phyloP scores from a whole-genome alignment of 2,888 invertebrate genomes.

The Falcaria lacertinaria region DNA sequence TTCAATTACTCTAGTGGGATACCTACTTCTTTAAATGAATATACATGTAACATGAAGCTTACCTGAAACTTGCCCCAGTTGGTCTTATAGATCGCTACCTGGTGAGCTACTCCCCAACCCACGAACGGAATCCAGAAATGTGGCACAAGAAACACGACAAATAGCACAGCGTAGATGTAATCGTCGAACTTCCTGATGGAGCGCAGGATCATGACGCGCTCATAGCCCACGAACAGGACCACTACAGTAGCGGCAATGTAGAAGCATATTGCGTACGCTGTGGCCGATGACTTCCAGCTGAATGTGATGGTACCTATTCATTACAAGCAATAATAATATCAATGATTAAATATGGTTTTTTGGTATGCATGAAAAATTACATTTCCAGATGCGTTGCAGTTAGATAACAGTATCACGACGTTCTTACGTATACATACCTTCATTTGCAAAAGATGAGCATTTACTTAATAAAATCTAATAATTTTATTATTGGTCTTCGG shows the following conservation, averaged over 20 bases:
- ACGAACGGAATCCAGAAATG: conserved; percentile 86
- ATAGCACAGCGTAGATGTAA: conserved; percentile 84
- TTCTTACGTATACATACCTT: too few relatives aligned
- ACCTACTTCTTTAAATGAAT: too few relatives aligned
- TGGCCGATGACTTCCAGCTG: conserved; percentile 81
- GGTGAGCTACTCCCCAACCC: conserved; percentile 84
- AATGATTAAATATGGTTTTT: too few relatives aligned
- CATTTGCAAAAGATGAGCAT: too few relatives aligned
- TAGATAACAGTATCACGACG: too few relatives aligned
- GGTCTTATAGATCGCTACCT: conserved; percentile 85
- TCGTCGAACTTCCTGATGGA: conserved; percentile 83
- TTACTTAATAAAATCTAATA: too few relatives aligned
- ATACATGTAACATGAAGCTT: too few relatives aligned
- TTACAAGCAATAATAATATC: too few relatives aligned
- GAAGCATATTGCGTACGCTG: conserved; percentile 83
- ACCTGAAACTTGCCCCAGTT: conserved; percentile 85
- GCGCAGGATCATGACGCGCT: conserved; percentile 80
- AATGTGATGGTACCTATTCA: conserved; percentile 78
- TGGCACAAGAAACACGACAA: conserved; percentile 83
- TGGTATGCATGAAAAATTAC: too few relatives aligned
- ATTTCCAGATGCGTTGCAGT: too few relatives aligned
- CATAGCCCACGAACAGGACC: conserved; percentile 81
- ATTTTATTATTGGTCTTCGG: too few relatives aligned
- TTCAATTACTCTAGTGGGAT: too few relatives aligned
- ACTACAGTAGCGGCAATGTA: conserved; percentile 79